phyloP scores from a whole-genome alignment of 2,113 vertebrate genomes.

The Ascaphus truei region DNA sequence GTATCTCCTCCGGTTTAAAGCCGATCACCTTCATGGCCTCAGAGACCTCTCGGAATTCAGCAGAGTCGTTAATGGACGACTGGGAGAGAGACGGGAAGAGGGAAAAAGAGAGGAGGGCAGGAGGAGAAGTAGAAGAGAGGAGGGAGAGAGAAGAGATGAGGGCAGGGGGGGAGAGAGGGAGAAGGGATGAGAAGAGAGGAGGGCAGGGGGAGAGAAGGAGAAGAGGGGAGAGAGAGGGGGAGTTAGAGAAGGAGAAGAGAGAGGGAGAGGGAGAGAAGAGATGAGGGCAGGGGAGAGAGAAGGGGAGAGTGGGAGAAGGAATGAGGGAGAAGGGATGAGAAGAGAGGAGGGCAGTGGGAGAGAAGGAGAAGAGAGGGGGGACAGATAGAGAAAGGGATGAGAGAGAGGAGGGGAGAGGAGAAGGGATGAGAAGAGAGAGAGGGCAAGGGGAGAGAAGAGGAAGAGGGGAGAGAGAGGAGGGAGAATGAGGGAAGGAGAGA shows the following conservation, averaged over 20 bases:
- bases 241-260: no score
- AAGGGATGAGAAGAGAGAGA: no score
- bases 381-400: no score
- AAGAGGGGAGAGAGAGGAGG: neutral
- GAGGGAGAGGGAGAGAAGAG: no score
- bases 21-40: constrained; percentile 97
- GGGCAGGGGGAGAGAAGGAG: neutral
- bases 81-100: constrained; percentile 41
- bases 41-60: constrained; percentile 87
- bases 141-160: no score
- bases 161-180: no score
- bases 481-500: no score
- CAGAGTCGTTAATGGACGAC: constrained; percentile 83
- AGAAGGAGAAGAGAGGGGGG: neutral
- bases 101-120: neutral
- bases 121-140: no score
- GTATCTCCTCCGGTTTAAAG: constrained; percentile 89
- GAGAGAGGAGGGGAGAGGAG: no score
- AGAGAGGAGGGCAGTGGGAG: neutral
- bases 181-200: neutral
- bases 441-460: neutral
- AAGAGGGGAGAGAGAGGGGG: neutral
- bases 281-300: no score
- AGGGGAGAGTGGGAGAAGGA: no score
- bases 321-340: no score